These are phyloP conservation scores for Antrozous pallidus DNA, from an alignment of 2,797 vertebrate species.

Conservation along the genomic window DNA sequence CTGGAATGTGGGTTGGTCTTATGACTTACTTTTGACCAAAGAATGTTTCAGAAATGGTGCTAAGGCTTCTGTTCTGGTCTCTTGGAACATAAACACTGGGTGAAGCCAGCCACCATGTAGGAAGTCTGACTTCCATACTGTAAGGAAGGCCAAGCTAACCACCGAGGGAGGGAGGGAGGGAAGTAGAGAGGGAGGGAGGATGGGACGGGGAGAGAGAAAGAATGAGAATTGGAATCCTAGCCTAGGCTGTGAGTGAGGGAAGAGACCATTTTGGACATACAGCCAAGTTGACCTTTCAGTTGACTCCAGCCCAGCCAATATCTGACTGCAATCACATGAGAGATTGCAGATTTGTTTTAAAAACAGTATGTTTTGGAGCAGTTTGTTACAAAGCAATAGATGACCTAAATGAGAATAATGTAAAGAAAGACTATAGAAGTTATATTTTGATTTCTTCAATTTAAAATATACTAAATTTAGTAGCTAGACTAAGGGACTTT, in stretches of 20 bases:
- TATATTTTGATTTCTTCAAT: not conserved
- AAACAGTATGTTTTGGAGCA: not conserved
- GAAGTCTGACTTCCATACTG: not conserved
- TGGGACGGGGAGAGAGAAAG: not conserved
- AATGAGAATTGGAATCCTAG: not conserved
- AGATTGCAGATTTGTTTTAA: not conserved
- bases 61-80: not conserved
- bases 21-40: not conserved
- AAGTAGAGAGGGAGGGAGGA: not conserved
- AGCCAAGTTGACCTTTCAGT: not conserved
- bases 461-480: slow-evolving; percentile 17
- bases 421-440: not conserved
- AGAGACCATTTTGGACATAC: not conserved
- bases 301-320: not conserved
- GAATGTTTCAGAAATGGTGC: not conserved
- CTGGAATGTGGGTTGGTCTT: not conserved
- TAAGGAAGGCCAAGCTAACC: not conserved
- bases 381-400: not conserved
- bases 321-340: not conserved
- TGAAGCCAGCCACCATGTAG: not conserved
- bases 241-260: not conserved
- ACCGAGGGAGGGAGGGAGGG: no score
- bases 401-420: not conserved
- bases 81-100: not conserved
- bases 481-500: not conserved